Base-by-base conservation (phyloP, 2,113 vertebrate species). In the Chaetodon trifascialis region DNA sequence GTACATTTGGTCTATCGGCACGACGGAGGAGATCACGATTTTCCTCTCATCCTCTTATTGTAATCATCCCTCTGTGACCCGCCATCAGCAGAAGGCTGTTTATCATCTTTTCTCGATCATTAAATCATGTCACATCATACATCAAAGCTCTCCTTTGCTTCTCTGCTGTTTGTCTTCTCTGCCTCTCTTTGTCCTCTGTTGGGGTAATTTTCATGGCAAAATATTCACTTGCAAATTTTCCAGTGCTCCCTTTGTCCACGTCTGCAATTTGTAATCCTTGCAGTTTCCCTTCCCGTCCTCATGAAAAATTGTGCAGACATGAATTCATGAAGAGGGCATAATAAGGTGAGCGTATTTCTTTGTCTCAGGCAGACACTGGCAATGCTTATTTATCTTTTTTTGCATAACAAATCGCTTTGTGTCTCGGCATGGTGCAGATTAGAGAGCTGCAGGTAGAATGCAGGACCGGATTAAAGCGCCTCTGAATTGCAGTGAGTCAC, bases 111-210 rank as follows among this genome's bases (percentile, higher is more conserved):
- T 71, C 67, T 42, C 10, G 0, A 56, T 83, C 72, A 70, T 88
- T 87, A 84, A 85, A 69, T 79, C 30, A 34, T 11, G 62, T 77
- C 74, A 68, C n/a, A 51, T 47, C 58, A 46, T 75, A 54, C 51
- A 73, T 88, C 84, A 84, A 79, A 85, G 47, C 42, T 2, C n/a
- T 30, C 17, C 44, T 60, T 65, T 52, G 10, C 69, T 38, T 25
- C 30, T 56, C 67, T 67, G 74, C 36, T 40, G 59, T 69, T 76
- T 56, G 21, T 77, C 25, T 44, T 55, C n/a, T 17, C 5, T 5
- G 16, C 10, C 34, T 49, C 25, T 56, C 34, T 76, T 59, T 73
- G 55, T 63, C 49, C 63, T 55, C n/a, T 51, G 30, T 21, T 72
- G 52, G 49, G 30, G 3, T 65, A 1, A 65, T 83, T 78, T 56